These are phyloP conservation scores for Monochamus alternatus DNA, from an alignment of 2,888 invertebrate species.

Conservation along the genomic window DNA sequence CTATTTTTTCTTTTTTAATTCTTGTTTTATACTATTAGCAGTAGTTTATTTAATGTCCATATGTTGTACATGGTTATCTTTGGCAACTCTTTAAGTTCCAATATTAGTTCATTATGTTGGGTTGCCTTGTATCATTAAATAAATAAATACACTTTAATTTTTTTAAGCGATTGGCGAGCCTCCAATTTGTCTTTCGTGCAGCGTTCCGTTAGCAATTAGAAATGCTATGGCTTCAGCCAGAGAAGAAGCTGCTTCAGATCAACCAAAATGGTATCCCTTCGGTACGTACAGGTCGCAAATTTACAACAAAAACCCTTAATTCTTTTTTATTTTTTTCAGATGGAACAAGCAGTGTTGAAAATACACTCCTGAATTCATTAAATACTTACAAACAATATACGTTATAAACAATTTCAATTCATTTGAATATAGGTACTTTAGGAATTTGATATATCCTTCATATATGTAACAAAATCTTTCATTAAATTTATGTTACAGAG, in stretches of 20 bases:
- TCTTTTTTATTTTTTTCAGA: conserved; percentile 65
- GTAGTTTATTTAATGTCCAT: no score
- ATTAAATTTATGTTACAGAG: no score
- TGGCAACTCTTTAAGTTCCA: no score
- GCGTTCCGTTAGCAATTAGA: conserved; percentile 77
- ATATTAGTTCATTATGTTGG: no score
- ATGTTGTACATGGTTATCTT: no score
- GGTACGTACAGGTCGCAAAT: conserved; percentile 69
- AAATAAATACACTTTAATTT: neutral
- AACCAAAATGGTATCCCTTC: conserved; percentile 75
- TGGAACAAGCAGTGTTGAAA: conserved; percentile 72
- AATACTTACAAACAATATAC: conserved; percentile 62
- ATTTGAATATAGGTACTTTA: no score
- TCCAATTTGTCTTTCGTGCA: conserved; percentile 71
- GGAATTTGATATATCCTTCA: no score
- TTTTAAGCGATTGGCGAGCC: conserved; percentile 74
- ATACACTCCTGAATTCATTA: conserved; percentile 64
- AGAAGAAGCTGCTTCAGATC: conserved; percentile 75
- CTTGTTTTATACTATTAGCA: no score
- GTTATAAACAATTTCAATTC: conserved; percentile 50
- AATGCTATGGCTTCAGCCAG: conserved; percentile 81
- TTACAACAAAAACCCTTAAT: neutral
- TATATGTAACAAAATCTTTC: no score
- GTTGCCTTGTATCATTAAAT: no score
- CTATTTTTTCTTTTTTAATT: no score